A percentile compares a stretch with the other conserved stretches of the same genome.
phyloP scores from a whole-genome alignment of 2,888 invertebrate species.

The Melolontha melolontha region DNA sequence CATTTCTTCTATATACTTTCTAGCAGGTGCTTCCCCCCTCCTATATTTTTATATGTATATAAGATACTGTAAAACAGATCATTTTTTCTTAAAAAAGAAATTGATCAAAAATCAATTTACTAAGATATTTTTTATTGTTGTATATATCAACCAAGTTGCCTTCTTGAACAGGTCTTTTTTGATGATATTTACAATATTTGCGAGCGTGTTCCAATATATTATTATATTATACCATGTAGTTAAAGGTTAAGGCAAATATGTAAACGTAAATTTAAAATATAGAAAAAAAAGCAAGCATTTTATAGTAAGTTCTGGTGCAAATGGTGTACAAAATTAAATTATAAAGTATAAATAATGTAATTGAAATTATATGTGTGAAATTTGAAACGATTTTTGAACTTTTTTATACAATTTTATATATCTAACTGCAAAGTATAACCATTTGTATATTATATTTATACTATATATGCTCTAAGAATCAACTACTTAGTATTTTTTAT shows the following conservation, averaged over 20 bases:
- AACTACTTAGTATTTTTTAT: conserved; percentile 46
- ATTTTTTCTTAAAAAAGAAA: not conserved
- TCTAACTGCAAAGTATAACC: conserved; percentile 41
- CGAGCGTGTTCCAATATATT: conserved; percentile 21
- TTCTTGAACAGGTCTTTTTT: conserved; percentile 36
- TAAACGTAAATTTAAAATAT: conserved; percentile 17
- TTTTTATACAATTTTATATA: conserved; percentile 42
- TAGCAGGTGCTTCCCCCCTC: conserved; percentile 50
- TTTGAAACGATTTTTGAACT: conserved; percentile 11
- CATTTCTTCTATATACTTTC: conserved; percentile 13
- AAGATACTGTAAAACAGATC: not conserved
- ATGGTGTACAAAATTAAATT: conserved; percentile 38
- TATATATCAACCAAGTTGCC: conserved; percentile 41
- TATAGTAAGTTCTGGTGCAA: conserved; percentile 36
- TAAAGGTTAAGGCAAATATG: conserved; percentile 33
- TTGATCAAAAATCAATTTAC: conserved; percentile 22
- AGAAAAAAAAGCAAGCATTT: conserved; percentile 9
- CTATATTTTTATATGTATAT: conserved; percentile 17
- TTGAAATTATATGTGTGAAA: conserved; percentile 22
- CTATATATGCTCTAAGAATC: conserved; percentile 36
- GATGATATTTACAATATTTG: conserved; percentile 41
- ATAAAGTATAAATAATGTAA: conserved; percentile 17
- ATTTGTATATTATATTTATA: conserved; percentile 45
- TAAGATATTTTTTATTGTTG: conserved; percentile 34
- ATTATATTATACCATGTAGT: conserved; percentile 19